phyloP scores from a whole-genome alignment of 2,797 vertebrate species.

The Catamblyrhynchus diadema region DNA sequence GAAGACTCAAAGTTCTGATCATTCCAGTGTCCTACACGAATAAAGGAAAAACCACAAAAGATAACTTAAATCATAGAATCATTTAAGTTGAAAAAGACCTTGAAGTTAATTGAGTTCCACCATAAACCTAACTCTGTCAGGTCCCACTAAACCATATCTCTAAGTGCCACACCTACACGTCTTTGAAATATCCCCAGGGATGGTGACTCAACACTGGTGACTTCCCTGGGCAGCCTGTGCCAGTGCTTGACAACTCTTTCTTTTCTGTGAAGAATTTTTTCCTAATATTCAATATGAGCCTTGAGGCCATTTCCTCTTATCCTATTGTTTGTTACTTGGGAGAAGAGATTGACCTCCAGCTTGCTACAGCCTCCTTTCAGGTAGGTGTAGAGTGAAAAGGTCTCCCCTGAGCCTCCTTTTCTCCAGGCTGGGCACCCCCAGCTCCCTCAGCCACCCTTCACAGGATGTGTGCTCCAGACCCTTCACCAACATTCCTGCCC shows the following conservation, averaged over 20 bases:
- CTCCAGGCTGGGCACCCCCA: not conserved
- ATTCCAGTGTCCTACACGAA: not conserved
- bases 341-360: not conserved
- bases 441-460: fast-evolving
- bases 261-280: not conserved
- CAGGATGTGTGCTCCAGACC: fast-evolving
- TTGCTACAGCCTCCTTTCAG: not conserved
- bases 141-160: not conserved
- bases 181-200: not conserved
- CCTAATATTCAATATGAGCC: not conserved
- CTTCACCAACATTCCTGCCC: fast-evolving
- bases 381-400: not conserved
- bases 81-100: not conserved
- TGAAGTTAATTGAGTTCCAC: not conserved
- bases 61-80: not conserved
- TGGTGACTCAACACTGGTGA: not conserved
- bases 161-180: not conserved
- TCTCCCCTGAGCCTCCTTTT: not conserved
- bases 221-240: not conserved
- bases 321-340: not conserved
- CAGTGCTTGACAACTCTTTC: not conserved
- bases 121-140: fast-evolving
- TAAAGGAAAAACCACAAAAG: not conserved
- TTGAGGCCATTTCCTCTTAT: not conserved
- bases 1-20: not conserved